Evolutionary conservation across 2,888 invertebrate genomes (phyloP).

Genomic region (Rotaria sp.): DNA sequence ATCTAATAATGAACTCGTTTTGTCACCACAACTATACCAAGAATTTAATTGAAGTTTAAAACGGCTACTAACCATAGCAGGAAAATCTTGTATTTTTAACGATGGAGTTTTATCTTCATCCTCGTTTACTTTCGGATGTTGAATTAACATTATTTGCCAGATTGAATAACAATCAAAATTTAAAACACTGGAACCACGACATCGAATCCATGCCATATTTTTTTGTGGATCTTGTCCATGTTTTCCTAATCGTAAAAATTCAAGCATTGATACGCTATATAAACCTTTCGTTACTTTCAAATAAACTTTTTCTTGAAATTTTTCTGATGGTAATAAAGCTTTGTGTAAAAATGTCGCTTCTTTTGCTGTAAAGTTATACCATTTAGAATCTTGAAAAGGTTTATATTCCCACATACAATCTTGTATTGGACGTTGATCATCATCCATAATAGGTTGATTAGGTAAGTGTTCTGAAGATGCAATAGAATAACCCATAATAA

Average conservation of each 20-base stretch:
- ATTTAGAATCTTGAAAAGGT: constrained; percentile 17
- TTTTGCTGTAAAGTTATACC: background rate
- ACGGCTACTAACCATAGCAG: background rate
- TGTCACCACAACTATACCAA: background rate
- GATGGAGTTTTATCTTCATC: background rate
- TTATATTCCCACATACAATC: constrained; percentile 27
- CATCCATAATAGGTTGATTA: background rate
- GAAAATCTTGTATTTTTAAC: background rate
- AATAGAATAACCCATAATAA: background rate
- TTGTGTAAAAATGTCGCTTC: background rate
- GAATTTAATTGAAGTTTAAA: background rate
- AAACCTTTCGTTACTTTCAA: background rate
- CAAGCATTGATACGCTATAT: background rate
- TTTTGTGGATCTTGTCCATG: background rate
- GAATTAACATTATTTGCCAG: background rate
- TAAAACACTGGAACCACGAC: background rate
- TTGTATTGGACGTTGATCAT: background rate
- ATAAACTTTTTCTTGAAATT: constrained; percentile 2
- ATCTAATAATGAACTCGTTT: background rate
- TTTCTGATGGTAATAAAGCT: background rate
- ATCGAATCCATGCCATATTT: constrained; percentile 26
- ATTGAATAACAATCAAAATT: constrained; percentile 21
- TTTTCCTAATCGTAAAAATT: background rate
- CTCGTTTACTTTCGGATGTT: background rate
- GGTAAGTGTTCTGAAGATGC: background rate